phyloP scores from a whole-genome alignment of 2,888 invertebrate genomes.

The Drosophila ezoana region DNA sequence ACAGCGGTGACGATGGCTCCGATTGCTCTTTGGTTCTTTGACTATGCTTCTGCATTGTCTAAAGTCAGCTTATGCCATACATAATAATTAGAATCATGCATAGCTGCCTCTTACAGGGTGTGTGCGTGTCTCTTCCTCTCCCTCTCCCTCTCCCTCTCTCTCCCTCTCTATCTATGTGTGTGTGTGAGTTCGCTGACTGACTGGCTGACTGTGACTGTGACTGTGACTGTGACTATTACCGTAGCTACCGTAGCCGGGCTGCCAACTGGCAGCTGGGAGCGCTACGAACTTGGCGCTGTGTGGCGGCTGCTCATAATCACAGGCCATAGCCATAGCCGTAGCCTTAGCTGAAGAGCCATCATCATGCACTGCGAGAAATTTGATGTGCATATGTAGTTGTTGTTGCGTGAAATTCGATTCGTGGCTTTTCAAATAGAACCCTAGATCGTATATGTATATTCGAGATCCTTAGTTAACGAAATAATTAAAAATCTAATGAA shows the following conservation, averaged over 20 bases:
- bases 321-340: conserved; percentile 34
- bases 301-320: conserved; percentile 50
- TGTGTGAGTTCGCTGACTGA: conserved; percentile 68
- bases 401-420: background rate
- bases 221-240: conserved; percentile 48
- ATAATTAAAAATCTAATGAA: no score
- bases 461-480: no score
- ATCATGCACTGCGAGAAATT: conserved; percentile 27
- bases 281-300: conserved; percentile 25
- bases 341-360: conserved; percentile 14
- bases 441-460: background rate
- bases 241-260: conserved; percentile 38
- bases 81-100: conserved; percentile 78
- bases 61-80: conserved; percentile 59
- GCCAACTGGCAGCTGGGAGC: conserved; percentile 28
- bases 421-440: background rate
- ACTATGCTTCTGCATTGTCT: conserved; percentile 63
- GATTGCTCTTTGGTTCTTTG: conserved; percentile 37
- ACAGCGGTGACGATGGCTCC: conserved; percentile 41
- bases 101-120: conserved; percentile 35
- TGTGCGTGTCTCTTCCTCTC: conserved; percentile 14
- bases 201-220: conserved; percentile 66
- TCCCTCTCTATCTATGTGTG: conserved; percentile 29
- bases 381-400: background rate
- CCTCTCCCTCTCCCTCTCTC: conserved; percentile 7